Evolutionary conservation across 2,113 vertebrate species (phyloP).

Genomic region (Azemiops feae): DNA sequence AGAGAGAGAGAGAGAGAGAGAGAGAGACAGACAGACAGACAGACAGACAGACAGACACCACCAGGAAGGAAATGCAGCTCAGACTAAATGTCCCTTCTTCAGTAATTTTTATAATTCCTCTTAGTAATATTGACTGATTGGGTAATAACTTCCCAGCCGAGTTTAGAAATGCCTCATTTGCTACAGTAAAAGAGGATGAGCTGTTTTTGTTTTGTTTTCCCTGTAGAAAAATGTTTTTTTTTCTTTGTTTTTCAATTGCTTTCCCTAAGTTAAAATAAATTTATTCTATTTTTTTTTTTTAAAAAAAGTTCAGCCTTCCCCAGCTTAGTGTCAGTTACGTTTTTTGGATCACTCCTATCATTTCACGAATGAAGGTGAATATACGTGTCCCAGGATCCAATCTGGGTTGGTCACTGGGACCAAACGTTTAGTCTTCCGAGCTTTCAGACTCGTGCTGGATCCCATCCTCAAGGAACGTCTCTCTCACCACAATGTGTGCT

Average conservation of each 20-base stretch:
- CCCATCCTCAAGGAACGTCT: no score
- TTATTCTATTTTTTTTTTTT: not conserved
- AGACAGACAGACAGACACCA: no score
- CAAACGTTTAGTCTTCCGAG: no score
- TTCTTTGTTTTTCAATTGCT: not conserved
- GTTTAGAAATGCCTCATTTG: not conserved
- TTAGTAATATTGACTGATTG: not conserved
- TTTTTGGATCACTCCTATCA: not conserved
- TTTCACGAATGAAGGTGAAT: not conserved
- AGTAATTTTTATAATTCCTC: not conserved
- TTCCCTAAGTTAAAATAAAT: not conserved
- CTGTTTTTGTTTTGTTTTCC: not conserved
- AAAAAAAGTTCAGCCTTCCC: not conserved
- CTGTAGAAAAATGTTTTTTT: not conserved
- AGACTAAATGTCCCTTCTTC: not conserved
- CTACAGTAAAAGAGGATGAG: not conserved
- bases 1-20: no score
- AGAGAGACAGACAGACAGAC: no score
- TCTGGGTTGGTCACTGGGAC: no score
- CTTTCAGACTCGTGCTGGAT: no score
- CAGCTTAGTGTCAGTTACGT: not conserved
- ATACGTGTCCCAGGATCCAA: no score
- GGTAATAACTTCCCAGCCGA: not conserved
- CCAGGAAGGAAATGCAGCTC: not conserved
- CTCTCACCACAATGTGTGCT: no score